These are phyloP conservation scores for Orthosia gothica DNA, from an alignment of 2,888 invertebrate species.

Conservation along the genomic window DNA sequence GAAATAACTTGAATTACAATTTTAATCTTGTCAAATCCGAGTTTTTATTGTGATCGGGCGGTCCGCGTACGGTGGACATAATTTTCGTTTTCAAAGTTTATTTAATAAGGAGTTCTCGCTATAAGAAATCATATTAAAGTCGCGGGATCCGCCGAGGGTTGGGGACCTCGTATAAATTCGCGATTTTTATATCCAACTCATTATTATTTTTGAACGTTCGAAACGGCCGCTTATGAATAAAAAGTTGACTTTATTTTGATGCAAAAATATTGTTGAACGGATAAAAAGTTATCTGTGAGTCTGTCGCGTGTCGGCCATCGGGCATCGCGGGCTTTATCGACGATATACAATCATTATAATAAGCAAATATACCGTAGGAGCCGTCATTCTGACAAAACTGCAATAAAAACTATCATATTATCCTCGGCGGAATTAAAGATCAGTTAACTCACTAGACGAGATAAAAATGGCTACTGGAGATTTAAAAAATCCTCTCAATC, in stretches of 20 bases:
- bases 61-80: slow-evolving; percentile 82
- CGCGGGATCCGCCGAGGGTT: slow-evolving; percentile 72
- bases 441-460: slow-evolving; percentile 62
- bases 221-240: slow-evolving; percentile 88
- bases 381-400: slow-evolving; percentile 62
- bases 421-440: slow-evolving; percentile 65
- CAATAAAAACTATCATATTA: slow-evolving; percentile 72
- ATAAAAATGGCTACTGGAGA: slow-evolving; percentile 69
- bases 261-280: slow-evolving; percentile 86
- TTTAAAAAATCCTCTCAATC: slow-evolving; percentile 71
- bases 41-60: slow-evolving; percentile 88
- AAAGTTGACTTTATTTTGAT: slow-evolving; percentile 87
- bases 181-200: slow-evolving; percentile 89
- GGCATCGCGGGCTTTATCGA: slow-evolving; percentile 65
- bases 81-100: slow-evolving; percentile 89
- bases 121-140: slow-evolving; percentile 88
- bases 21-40: slow-evolving; percentile 91
- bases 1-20: slow-evolving; percentile 90
- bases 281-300: slow-evolving; percentile 78
- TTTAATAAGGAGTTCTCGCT: slow-evolving; percentile 87
- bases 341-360: slow-evolving; percentile 73
- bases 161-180: slow-evolving; percentile 86
- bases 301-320: slow-evolving; percentile 64
- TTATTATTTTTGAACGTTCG: slow-evolving; percentile 88
- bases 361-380: slow-evolving; percentile 68